Conservation (phyloP, 1,140 invertebrate genomes). For the Oncopodura yosiiana region DNA sequence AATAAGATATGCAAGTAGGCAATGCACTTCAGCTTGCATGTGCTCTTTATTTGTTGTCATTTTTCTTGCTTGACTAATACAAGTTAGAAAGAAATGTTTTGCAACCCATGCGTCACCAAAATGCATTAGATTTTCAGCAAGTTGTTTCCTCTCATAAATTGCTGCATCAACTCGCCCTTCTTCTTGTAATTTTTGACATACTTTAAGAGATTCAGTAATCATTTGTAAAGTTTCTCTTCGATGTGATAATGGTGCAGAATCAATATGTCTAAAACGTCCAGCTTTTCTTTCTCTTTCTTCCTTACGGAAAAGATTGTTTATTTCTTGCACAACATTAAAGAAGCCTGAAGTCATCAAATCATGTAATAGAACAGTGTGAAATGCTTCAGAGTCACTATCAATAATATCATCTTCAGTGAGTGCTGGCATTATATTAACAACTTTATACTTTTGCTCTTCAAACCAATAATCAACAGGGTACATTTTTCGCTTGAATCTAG, state of each 20-base stretch:
- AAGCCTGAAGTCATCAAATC: conserved; percentile 15
- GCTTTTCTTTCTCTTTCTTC: conserved; percentile 14
- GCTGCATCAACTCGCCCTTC: neutral
- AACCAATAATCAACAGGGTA: neutral
- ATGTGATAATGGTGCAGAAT: neutral
- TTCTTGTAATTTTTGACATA: neutral
- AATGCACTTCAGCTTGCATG: conserved; percentile 17
- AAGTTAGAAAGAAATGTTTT: conserved; percentile 5
- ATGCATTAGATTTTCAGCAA: conserved; percentile 4
- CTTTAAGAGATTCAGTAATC: conserved; percentile 4
- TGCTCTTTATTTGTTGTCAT: neutral
- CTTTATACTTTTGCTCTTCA: neutral
- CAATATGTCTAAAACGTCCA: neutral
- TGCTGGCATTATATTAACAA: neutral
- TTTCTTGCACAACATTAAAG: conserved; percentile 12
- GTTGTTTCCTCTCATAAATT: neutral
- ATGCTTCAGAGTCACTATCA: neutral
- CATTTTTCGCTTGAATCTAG: too few species aligned
- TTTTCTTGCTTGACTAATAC: neutral
- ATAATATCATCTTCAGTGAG: neutral
- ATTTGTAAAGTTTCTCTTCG: conserved; percentile 3
- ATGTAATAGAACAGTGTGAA: neutral
- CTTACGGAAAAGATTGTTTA: conserved; percentile 10
- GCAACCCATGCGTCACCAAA: conserved; percentile 8
- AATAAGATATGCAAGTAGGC: conserved; percentile 16